Conservation (phyloP, 2,113 vertebrate species). For the Nibea albiflora region DNA sequence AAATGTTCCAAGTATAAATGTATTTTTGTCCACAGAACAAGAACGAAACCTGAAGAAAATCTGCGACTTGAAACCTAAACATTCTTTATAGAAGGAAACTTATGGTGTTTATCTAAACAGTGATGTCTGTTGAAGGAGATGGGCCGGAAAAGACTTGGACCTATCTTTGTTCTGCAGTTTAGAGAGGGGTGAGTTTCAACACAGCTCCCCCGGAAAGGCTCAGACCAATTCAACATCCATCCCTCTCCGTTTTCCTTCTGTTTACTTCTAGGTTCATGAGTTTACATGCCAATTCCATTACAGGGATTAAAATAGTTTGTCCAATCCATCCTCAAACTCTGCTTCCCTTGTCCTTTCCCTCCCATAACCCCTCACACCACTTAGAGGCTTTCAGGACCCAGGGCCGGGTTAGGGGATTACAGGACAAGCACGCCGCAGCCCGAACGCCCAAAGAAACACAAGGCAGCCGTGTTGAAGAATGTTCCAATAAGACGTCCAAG, state of each 20-base stretch:
- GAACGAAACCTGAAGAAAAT: conserved; percentile 27
- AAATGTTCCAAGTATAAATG: not conserved
- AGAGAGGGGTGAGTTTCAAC: conserved; percentile 68
- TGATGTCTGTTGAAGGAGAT: conserved; percentile 57
- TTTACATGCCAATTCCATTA: conserved; percentile 86
- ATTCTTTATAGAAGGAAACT: conserved; percentile 52
- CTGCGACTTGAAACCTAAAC: conserved; percentile 38
- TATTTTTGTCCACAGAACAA: conserved; percentile 16
- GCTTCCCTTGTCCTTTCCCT: conserved; percentile 65
- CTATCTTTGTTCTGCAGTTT: conserved; percentile 70
- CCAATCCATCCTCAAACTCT: conserved; percentile 73
- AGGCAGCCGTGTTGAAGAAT: conserved; percentile 69
- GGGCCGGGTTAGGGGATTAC: conserved; percentile 70
- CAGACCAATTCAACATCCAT: conserved; percentile 72
- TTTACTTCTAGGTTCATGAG: conserved; percentile 81
- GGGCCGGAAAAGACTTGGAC: conserved; percentile 61
- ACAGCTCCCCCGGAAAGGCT: conserved; percentile 69
- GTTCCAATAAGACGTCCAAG: conserved; percentile 60
- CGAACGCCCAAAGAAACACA: conserved; percentile 56
- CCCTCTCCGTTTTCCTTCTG: conserved; percentile 76
- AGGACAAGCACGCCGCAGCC: conserved; percentile 59
- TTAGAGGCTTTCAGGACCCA: conserved; percentile 77
- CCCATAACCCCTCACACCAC: conserved; percentile 73
- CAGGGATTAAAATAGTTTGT: conserved; percentile 86
- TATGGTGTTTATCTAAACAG: conserved; percentile 69